phyloP scores from a whole-genome alignment of 2,113 vertebrate species.

The Motacilla tschutschensis region DNA sequence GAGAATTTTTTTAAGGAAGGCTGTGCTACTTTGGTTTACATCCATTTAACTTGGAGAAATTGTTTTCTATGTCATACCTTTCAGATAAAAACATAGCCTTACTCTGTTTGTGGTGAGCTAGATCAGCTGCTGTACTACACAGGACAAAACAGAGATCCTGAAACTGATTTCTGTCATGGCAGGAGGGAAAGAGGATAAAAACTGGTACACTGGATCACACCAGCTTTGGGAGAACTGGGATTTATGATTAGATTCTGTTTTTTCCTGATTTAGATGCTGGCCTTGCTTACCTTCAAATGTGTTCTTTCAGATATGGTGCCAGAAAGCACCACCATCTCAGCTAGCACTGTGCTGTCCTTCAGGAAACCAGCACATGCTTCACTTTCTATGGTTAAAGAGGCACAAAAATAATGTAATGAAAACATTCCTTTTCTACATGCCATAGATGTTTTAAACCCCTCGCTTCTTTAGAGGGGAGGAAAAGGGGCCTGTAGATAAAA shows the following conservation, averaged over 20 bases:
- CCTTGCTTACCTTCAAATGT: constrained; percentile 17
- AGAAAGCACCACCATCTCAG: constrained; percentile 63
- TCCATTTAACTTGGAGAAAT: constrained; percentile 68
- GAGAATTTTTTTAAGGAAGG: neutral
- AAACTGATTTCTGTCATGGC: neutral
- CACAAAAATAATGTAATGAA: constrained; percentile 65
- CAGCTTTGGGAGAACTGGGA: constrained; percentile 13
- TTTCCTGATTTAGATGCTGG: constrained; percentile 32
- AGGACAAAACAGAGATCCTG: constrained; percentile 35
- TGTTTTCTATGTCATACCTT: constrained; percentile 2
- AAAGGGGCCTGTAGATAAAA: constrained; percentile 55
- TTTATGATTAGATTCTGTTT: constrained; percentile 9
- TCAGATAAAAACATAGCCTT: constrained; percentile 62
- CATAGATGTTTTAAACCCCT: constrained; percentile 38
- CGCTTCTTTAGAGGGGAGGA: neutral
- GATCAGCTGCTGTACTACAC: constrained; percentile 42
- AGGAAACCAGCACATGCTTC: constrained; percentile 35
- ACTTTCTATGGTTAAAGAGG: constrained; percentile 74
- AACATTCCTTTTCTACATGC: constrained; percentile 71
- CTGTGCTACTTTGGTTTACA: constrained; percentile 42
- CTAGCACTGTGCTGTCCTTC: constrained; percentile 54
- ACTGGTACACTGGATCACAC: constrained; percentile 47
- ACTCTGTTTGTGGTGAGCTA: constrained; percentile 36
- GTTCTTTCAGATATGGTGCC: constrained; percentile 21
- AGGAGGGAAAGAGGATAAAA: constrained; percentile 7